These are phyloP conservation scores for Danaus chrysippus DNA, from an alignment of 2,888 invertebrate species.

Conservation along the genomic window DNA sequence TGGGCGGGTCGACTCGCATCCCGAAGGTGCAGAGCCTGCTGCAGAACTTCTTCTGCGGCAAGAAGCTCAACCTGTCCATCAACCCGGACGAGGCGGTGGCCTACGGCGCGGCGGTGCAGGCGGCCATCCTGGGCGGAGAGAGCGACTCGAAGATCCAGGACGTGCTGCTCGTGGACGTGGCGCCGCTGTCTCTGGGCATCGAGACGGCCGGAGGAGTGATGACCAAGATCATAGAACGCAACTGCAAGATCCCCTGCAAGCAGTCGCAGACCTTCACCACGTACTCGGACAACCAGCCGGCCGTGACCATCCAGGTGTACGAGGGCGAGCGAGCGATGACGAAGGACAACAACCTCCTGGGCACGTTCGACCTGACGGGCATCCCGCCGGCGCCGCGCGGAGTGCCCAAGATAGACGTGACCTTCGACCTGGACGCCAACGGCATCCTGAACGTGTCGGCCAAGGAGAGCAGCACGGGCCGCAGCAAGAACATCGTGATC, in stretches of 20 bases:
- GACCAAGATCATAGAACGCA: constrained; percentile 86
- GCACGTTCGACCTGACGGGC: constrained; percentile 82
- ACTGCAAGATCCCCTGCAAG: constrained; percentile 84
- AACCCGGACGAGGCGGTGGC: constrained; percentile 91
- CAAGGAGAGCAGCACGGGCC: constrained; percentile 81
- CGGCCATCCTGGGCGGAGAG: constrained; percentile 85
- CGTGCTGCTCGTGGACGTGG: constrained; percentile 77
- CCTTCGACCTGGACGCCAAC: constrained; percentile 88
- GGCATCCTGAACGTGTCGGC: constrained; percentile 91
- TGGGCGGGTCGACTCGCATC: constrained; percentile 90
- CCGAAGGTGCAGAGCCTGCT: constrained; percentile 87
- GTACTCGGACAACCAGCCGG: constrained; percentile 89
- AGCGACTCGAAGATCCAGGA: constrained; percentile 86
- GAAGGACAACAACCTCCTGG: constrained; percentile 86
- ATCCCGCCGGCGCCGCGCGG: constrained; percentile 84
- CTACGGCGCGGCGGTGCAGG: constrained; percentile 87
- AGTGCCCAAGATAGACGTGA: constrained; percentile 83
- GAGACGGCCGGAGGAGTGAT: constrained; percentile 90
- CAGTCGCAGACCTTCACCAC: constrained; percentile 87
- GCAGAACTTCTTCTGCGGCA: constrained; percentile 86
- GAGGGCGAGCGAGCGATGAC: constrained; percentile 90
- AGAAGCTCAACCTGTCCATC: constrained; percentile 84
- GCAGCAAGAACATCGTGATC: constrained; percentile 87
- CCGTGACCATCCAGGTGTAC: constrained; percentile 85
- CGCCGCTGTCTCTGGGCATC: too few relatives aligned